Percentiles rank a stretch among this genome's conserved stretches.
Evolutionary conservation across 2,113 vertebrate species (phyloP).

Genomic region (Megaleporinus macrocephalus): DNA sequence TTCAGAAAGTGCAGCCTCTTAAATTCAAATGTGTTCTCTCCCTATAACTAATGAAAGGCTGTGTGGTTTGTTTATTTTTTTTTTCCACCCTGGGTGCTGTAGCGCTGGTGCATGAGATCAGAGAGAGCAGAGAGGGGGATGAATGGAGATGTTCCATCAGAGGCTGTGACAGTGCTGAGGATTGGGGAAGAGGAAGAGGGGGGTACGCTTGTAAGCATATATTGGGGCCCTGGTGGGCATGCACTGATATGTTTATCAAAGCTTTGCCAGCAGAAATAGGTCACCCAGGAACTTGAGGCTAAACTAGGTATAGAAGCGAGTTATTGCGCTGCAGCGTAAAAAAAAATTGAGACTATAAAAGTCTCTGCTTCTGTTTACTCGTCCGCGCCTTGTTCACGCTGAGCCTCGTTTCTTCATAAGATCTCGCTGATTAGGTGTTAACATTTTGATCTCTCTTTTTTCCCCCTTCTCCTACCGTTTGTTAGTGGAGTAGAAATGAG

Average conservation of each 20-base stretch:
- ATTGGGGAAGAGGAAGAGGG: slow-evolving; percentile 7
- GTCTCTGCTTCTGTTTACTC: slow-evolving; percentile 4
- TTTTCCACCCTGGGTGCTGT: background rate
- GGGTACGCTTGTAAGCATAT: slow-evolving; percentile 11
- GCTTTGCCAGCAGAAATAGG: slow-evolving; percentile 55
- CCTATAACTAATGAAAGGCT: slow-evolving; percentile 9
- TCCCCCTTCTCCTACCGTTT: background rate
- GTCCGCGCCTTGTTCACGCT: background rate
- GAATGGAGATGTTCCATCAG: slow-evolving; percentile 18
- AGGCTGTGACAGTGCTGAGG: slow-evolving; percentile 31
- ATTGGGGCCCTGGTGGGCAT: slow-evolving; percentile 25
- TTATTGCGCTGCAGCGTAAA: slow-evolving; percentile 30
- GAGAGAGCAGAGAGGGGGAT: background rate
- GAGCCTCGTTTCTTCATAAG: background rate
- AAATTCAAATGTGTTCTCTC: slow-evolving; percentile 14
- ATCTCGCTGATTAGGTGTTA: slow-evolving; percentile 14
- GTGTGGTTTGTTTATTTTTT: background rate
- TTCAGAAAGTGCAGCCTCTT: background rate
- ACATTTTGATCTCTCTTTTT: background rate
- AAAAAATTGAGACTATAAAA: slow-evolving; percentile 15
- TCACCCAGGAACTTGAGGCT: slow-evolving; percentile 45
- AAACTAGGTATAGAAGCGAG: slow-evolving; percentile 39
- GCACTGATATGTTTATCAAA: slow-evolving; percentile 47
- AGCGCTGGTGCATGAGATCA: background rate
- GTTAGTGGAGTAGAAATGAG: background rate